Base-by-base conservation (phyloP, 1,140 invertebrate genomes). In the Nylanderia fulva region DNA sequence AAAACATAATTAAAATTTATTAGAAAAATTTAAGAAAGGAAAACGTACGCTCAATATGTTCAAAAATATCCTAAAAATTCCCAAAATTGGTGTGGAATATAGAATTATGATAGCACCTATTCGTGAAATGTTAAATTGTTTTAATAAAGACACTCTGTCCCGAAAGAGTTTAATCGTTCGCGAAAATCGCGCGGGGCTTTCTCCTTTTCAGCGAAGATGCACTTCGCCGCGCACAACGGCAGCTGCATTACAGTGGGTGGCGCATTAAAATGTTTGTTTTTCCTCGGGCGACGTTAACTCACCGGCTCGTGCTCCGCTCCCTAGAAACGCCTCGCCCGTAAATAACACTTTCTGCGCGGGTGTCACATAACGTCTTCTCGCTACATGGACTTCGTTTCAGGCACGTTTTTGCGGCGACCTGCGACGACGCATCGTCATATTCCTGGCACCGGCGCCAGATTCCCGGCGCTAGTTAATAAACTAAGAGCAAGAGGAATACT, bases 321-420 rank as follows among this genome's bases (percentile, higher is more conserved):
- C 63, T 66, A 36, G 60, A 79, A 85, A 36, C 42, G 72, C 71
- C 45, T 39, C 54, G 9, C 68, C 68, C 87, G 76, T 88, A 88
- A 88, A 88, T 88, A 88, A 88, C 83, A 68, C 75, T 88, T 88
- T 85, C 87, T 58, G 60, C 87, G 63, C 84, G 83, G 56, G 83
- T 79, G 86, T 88, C 86, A 75, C 86, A 80, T 88, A 88, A 88
- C 87, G 87, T 88, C 86, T 88, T 88, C 86, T 80, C 63, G 69
- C 75, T 86, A 86, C 87, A 83, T 64, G 86, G 69, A 48, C 86
- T 86, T 75, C 61, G 86, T 88, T 88, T 83, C 75, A 76, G 33
- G 56, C 45, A n/a, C 39, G 61, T 88, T 88, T 88, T 85, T 80
- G 83, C 87, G 21, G 71, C 63, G 56, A 74, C 54, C 24, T 71